Conservation (phyloP, 2,113 vertebrate genomes). For the Ophiodon elongatus region DNA sequence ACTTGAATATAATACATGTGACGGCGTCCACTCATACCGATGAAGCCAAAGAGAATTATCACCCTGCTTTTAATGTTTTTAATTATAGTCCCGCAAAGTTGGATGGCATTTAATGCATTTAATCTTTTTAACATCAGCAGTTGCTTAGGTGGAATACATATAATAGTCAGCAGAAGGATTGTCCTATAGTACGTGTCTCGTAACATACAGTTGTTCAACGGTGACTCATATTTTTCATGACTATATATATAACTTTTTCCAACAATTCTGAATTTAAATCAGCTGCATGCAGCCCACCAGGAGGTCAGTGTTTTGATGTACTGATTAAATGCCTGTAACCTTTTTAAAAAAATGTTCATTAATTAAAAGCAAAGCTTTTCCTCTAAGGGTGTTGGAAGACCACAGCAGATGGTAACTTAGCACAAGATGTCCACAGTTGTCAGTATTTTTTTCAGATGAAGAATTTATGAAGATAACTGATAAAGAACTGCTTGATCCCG, state of each 20-base stretch:
- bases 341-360: neutral
- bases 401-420: neutral
- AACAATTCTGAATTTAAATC: neutral
- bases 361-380: neutral
- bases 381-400: neutral
- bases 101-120: slow-evolving; percentile 1
- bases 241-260: slow-evolving; percentile 7
- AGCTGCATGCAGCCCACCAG: neutral
- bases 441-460: neutral
- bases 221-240: slow-evolving; percentile 10
- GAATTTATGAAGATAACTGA: neutral
- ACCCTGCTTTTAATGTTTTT: neutral
- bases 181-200: neutral
- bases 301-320: neutral
- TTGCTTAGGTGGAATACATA: neutral
- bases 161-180: neutral
- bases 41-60: neutral
- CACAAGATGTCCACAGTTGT: neutral
- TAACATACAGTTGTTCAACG: neutral
- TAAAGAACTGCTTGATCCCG: too few species aligned
- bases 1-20: neutral
- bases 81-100: neutral
- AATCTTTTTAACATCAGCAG: neutral
- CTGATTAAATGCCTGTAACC: slow-evolving; percentile 5
- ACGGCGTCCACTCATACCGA: neutral